Percentiles rank a stretch among this genome's conserved stretches.
Evolutionary conservation across 2,888 invertebrate species (phyloP).

Genomic region (Andrena haemorrhoa): DNA sequence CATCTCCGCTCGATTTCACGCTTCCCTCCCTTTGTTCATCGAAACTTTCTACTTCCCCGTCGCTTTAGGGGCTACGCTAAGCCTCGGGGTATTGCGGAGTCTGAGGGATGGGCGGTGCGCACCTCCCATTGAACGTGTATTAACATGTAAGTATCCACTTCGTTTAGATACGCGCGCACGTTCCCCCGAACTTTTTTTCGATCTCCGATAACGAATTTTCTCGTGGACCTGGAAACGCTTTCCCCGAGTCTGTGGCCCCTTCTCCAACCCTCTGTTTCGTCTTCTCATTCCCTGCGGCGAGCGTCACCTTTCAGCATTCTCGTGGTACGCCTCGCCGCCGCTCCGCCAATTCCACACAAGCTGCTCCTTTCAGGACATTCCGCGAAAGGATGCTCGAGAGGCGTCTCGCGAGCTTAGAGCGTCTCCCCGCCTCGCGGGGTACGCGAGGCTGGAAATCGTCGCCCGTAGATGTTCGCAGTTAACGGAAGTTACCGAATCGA

Average conservation of each 20-base stretch:
- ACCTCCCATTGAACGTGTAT: slow-evolving; percentile 25
- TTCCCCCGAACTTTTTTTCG: slow-evolving; percentile 71
- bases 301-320: slow-evolving; percentile 11
- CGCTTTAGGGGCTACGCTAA: not conserved
- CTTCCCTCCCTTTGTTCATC: not conserved
- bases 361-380: slow-evolving; percentile 56
- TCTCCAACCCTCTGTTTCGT: not conserved
- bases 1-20: slow-evolving; percentile 4
- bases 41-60: slow-evolving; percentile 14
- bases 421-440: not conserved
- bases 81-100: not conserved
- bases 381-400: slow-evolving; percentile 23
- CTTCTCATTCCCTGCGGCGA: not conserved
- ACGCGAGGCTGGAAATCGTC: slow-evolving; percentile 46
- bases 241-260: slow-evolving; percentile 51
- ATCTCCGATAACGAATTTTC: slow-evolving; percentile 77
- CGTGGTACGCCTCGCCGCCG: slow-evolving; percentile 6
- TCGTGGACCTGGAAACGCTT: slow-evolving; percentile 71
- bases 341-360: slow-evolving; percentile 26
- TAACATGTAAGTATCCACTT: slow-evolving; percentile 64
- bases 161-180: slow-evolving; percentile 73
- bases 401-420: not conserved
- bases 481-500: slow-evolving; percentile 55
- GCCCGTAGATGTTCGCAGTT: slow-evolving; percentile 35
- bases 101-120: not conserved